These are phyloP conservation scores for Eulithis testata DNA, from an alignment of 2,888 invertebrate species.

Conservation along the genomic window DNA sequence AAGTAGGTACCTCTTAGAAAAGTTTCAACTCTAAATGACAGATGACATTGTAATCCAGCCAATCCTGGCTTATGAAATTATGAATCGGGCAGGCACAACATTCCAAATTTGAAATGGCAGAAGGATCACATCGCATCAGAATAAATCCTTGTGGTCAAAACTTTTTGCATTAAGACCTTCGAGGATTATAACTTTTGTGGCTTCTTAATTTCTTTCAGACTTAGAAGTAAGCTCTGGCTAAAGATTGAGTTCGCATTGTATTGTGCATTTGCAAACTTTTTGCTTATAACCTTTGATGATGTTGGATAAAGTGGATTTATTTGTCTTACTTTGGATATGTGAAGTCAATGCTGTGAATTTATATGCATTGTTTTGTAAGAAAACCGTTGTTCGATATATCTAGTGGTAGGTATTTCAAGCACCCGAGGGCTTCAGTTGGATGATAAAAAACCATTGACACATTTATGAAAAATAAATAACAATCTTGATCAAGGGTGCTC, in stretches of 20 bases:
- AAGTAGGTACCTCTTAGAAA: neutral
- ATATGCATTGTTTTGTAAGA: too few relatives aligned
- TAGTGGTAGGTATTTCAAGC: too few relatives aligned
- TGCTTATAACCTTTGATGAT: neutral
- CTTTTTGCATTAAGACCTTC: constrained; percentile 42
- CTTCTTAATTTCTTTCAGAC: constrained; percentile 47
- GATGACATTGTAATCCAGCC: constrained; percentile 12
- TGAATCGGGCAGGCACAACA: constrained; percentile 1
- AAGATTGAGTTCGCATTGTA: constrained; percentile 48
- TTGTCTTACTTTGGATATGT: too few relatives aligned
- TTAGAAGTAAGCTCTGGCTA: constrained; percentile 21
- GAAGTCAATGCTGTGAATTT: too few relatives aligned
- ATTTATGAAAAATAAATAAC: too few relatives aligned
- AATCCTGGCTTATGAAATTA: constrained; percentile 10
- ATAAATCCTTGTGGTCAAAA: constrained; percentile 43
- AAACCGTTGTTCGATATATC: too few relatives aligned
- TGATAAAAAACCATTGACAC: too few relatives aligned
- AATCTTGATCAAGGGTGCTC: too few relatives aligned
- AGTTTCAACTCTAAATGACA: constrained; percentile 10
- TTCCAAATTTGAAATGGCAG: constrained; percentile 36
- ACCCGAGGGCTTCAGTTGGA: too few relatives aligned
- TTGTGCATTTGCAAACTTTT: constrained; percentile 25
- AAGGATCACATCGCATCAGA: constrained; percentile 24
- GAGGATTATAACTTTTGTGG: constrained; percentile 53
- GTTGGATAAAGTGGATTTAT: neutral